Evolutionary conservation across 2,888 invertebrate species (phyloP), one percentile per base, ranked within the genome.

Genomic region (Sisyra nigra): DNA sequence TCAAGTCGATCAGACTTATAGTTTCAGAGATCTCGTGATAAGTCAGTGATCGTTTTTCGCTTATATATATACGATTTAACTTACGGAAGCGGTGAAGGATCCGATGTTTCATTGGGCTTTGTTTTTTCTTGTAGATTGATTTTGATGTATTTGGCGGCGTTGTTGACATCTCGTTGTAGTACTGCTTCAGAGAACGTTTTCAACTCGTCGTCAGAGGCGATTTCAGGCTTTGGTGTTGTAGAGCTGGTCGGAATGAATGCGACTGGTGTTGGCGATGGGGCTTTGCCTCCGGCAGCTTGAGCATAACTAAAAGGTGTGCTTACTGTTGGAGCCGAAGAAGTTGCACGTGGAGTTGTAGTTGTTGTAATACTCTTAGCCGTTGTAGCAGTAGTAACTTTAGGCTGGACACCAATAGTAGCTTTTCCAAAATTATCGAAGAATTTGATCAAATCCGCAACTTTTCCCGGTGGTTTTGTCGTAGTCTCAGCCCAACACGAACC

Each of bases 21-120:
- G n/a, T n/a, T n/a, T n/a, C n/a, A n/a, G n/a, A n/a, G n/a, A n/a
- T n/a, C n/a, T n/a, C n/a, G n/a, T n/a, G n/a, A n/a, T n/a, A n/a
- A n/a, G n/a, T n/a, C n/a, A n/a, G n/a, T n/a, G n/a, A n/a, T n/a
- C n/a, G n/a, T 31, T 31, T 31, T 31, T n/a, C n/a, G n/a, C n/a
- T n/a, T n/a, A 7, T 11, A 11, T 9, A 35, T 30, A 14, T 6
- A 40, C 14, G 32, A 24, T 14, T 13, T 9, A 18, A 66, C 80
- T 76, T 69, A 87, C 86, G 81, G 79, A 51, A 68, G 61, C 18
- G 84, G 74, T 6, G 87, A 84, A 59, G 78, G 75, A 57, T 88
- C 87, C 7, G 82, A 79, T 2, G 76, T 71, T 5, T 19, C 34
- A 32, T 33, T 33, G n/a, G 11, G 17, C 17, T 30, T 17, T 0